Percentiles rank a stretch among this genome's conserved stretches.
Evolutionary conservation across 2,888 invertebrate genomes (phyloP).

Genomic region (Hybos culiciformis): DNA sequence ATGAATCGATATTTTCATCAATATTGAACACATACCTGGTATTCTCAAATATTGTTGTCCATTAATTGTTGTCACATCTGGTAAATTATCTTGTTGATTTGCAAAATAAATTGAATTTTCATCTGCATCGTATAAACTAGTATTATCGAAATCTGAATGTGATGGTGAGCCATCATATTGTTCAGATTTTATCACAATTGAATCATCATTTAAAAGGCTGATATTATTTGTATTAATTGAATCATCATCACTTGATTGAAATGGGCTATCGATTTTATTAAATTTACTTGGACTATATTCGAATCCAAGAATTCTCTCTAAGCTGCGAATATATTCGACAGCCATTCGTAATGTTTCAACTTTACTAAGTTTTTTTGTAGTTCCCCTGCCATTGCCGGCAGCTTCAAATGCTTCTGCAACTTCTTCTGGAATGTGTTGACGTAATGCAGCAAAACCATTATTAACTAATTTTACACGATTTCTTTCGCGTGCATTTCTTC

Average conservation of each 20-base stretch:
- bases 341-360: conserved; percentile 83
- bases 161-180: conserved; percentile 16
- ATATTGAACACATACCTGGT: no score
- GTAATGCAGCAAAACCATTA: conserved; percentile 76
- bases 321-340: conserved; percentile 73
- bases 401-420: conserved; percentile 56
- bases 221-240: conserved; percentile 1
- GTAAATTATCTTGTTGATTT: conserved; percentile 34
- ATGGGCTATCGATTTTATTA: neutral
- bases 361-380: conserved; percentile 69
- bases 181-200: conserved; percentile 26
- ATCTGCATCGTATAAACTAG: conserved; percentile 11
- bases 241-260: neutral
- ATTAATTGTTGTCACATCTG: conserved; percentile 35
- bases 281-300: conserved; percentile 30
- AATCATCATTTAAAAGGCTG: conserved; percentile 17
- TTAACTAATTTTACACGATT: conserved; percentile 88
- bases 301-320: conserved; percentile 60
- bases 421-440: conserved; percentile 75
- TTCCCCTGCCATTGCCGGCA: conserved; percentile 42
- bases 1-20: no score
- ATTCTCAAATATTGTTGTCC: conserved; percentile 46
- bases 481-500: conserved; percentile 82
- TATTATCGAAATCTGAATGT: neutral
- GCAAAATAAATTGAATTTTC: conserved; percentile 9